These are phyloP conservation scores for Dicerorhinus sumatrensis DNA, from an alignment of 2,113 vertebrate genomes.

Conservation along the genomic window DNA sequence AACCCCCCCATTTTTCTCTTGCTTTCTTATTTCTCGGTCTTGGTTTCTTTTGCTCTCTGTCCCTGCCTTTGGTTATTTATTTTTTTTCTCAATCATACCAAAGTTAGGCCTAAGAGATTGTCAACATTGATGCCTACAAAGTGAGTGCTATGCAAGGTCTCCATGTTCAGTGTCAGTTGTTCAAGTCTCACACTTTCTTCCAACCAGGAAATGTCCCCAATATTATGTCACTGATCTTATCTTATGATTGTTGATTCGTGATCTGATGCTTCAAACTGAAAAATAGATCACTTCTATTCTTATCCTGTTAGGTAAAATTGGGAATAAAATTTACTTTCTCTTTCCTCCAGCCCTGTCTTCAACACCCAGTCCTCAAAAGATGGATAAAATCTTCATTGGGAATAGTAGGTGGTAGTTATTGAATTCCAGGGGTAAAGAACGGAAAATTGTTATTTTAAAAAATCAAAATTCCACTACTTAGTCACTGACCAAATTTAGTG, in stretches of 20 bases:
- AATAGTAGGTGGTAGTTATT: neutral
- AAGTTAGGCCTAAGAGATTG: constrained; percentile 37
- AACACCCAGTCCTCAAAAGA: constrained; percentile 43
- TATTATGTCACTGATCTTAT: neutral
- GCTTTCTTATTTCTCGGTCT: constrained; percentile 47
- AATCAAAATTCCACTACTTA: constrained; percentile 34
- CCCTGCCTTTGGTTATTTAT: constrained; percentile 22
- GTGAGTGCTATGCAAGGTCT: neutral
- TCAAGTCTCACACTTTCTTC: neutral
- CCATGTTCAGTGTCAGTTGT: neutral
- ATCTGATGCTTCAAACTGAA: neutral
- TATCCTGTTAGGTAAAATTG: constrained; percentile 58
- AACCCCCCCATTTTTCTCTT: constrained; percentile 14
- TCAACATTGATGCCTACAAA: neutral
- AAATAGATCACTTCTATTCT: neutral
- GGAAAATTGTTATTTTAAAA: constrained; percentile 31
- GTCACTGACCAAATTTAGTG: neutral
- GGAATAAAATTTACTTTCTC: constrained; percentile 39
- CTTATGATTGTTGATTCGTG: constrained; percentile 29
- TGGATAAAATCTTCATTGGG: constrained; percentile 44
- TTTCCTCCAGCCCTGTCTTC: constrained; percentile 9
- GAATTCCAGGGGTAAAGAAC: neutral
- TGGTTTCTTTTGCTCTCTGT: constrained; percentile 45
- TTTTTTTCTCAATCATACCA: constrained; percentile 30
- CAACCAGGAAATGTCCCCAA: neutral